Evolutionary conservation across 2,113 vertebrate species (phyloP).

Genomic region (Aspiorhynchus laticeps): DNA sequence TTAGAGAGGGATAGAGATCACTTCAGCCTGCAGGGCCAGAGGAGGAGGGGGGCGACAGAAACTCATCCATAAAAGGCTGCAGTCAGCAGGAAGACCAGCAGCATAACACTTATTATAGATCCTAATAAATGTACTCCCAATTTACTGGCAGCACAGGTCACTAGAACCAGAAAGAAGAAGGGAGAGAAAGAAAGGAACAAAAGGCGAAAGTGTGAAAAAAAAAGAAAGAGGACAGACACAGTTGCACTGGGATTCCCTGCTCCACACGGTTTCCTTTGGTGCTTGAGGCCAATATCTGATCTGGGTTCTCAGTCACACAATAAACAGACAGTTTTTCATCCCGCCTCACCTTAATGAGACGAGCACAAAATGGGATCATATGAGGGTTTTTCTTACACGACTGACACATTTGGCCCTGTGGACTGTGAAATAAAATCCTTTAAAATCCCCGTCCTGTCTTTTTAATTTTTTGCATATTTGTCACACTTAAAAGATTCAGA

Average conservation of each 20-base stretch:
- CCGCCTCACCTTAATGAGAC: neutral
- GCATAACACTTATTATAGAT: slow-evolving; percentile 46
- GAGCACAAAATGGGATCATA: neutral
- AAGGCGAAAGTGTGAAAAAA: neutral
- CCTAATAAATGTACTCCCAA: slow-evolving; percentile 44
- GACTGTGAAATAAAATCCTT: neutral
- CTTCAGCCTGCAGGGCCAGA: slow-evolving; percentile 22
- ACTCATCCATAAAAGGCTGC: slow-evolving; percentile 40
- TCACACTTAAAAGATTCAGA: too few relatives aligned
- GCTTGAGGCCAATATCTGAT: slow-evolving; percentile 33
- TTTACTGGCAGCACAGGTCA: slow-evolving; percentile 36
- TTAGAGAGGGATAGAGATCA: slow-evolving; percentile 46
- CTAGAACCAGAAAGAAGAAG: neutral
- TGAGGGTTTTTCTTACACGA: neutral
- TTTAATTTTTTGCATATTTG: too few relatives aligned
- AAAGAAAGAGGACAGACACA: neutral
- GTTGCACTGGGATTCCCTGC: slow-evolving; percentile 50
- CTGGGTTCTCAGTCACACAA: slow-evolving; percentile 38
- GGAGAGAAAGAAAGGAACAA: neutral
- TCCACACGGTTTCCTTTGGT: neutral
- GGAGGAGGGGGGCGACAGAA: slow-evolving; percentile 22
- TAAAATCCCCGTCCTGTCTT: neutral
- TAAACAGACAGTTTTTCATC: slow-evolving; percentile 8
- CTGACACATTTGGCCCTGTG: neutral
- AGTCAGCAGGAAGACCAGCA: slow-evolving; percentile 39